Percentiles rank a stretch among this genome's conserved stretches.
phyloP scores from a whole-genome alignment of 2,113 vertebrate species.

The Phycodurus eques region DNA sequence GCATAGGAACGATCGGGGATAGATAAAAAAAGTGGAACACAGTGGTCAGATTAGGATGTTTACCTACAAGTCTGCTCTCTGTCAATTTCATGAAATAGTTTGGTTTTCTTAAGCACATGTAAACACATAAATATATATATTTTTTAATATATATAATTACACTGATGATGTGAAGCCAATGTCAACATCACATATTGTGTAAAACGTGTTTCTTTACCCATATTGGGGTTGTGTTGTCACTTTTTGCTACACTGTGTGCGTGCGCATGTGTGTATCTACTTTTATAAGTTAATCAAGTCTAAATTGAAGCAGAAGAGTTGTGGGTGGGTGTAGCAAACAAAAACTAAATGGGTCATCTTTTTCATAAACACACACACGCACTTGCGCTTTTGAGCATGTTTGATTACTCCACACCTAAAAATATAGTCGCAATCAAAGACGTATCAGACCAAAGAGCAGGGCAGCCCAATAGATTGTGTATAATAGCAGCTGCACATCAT shows the following conservation, averaged over 20 bases:
- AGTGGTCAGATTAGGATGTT: no score
- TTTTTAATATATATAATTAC: no score
- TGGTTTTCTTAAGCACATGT: no score
- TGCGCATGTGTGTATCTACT: neutral
- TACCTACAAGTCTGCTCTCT: no score
- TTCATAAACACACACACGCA: neutral
- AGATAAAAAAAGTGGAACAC: no score
- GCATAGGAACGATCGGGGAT: no score
- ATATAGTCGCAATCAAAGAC: neutral
- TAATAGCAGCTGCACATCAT: neutral
- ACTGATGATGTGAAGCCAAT: no score
- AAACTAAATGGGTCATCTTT: neutral
- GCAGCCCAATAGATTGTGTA: neutral
- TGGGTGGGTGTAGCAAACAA: neutral
- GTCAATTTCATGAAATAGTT: no score
- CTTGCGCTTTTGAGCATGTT: neutral
- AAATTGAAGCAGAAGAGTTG: neutral
- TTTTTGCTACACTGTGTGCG: neutral
- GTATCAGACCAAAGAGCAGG: neutral
- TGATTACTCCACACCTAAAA: slow-evolving; percentile 17
- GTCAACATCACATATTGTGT: no score
- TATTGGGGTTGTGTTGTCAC: no score
- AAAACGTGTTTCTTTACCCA: no score
- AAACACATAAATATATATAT: no score
- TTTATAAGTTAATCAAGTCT: neutral